Conservation (phyloP, 2,113 vertebrate genomes). For the Pelobates fuscus region DNA sequence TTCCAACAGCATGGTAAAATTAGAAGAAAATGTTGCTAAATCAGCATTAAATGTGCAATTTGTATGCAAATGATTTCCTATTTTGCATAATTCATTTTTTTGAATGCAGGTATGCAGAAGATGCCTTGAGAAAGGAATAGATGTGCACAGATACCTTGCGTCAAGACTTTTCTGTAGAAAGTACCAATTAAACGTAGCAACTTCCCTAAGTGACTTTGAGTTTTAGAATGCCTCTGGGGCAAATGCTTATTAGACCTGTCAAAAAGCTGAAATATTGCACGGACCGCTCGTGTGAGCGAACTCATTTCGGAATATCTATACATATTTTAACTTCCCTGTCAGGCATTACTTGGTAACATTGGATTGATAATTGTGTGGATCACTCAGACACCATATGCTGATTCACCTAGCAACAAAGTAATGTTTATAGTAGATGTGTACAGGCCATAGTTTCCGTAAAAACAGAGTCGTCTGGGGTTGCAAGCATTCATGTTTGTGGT, state of each 20-base stretch:
- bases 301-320: too few relatives aligned
- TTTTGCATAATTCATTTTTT: slow-evolving; percentile 15
- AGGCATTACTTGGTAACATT: too few relatives aligned
- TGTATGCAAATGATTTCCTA: slow-evolving; percentile 20
- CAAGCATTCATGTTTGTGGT: too few relatives aligned
- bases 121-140: background rate
- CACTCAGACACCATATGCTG: too few relatives aligned
- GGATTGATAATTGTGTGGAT: too few relatives aligned
- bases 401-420: too few relatives aligned
- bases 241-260: slow-evolving; percentile 1
- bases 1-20: slow-evolving; percentile 20
- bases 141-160: background rate
- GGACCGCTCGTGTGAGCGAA: background rate
- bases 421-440: too few relatives aligned
- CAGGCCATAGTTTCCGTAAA: too few relatives aligned
- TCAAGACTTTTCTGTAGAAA: background rate
- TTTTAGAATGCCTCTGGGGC: background rate
- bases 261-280: background rate
- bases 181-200: background rate
- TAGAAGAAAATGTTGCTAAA: slow-evolving; percentile 26
- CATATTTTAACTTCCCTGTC: too few relatives aligned
- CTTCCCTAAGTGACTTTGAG: background rate
- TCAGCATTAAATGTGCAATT: slow-evolving; percentile 41
- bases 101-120: background rate
- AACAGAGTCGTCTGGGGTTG: too few relatives aligned